Conservation (phyloP, 2,888 invertebrate genomes). For the Sympetrum striolatum region DNA sequence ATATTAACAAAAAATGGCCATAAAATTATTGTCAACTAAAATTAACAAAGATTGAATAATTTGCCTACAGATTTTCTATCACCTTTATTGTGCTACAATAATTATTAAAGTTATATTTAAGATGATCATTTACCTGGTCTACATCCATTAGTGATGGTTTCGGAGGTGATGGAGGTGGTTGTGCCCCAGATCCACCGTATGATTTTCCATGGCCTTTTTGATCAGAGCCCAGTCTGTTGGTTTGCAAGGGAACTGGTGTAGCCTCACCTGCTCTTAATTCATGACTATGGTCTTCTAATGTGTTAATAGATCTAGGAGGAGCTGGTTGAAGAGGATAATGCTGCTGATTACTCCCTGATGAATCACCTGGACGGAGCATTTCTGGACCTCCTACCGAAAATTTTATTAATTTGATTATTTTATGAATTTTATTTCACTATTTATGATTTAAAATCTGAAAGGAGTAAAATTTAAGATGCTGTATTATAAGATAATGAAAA, state of each 20-base stretch:
- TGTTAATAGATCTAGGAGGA: constrained; percentile 36
- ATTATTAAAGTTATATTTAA: too few relatives aligned
- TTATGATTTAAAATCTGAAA: neutral
- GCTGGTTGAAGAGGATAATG: constrained; percentile 3
- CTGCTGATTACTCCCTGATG: constrained; percentile 16
- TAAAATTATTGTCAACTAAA: too few relatives aligned
- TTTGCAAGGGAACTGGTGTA: neutral
- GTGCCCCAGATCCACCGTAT: neutral
- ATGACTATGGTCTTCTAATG: constrained; percentile 45
- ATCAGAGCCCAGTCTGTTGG: neutral
- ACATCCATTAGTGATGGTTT: constrained; percentile 11
- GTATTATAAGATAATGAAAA: neutral
- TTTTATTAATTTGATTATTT: neutral
- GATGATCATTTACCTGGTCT: neutral
- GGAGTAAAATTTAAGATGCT: neutral
- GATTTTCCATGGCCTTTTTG: constrained; percentile 8
- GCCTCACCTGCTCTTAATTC: constrained; percentile 39
- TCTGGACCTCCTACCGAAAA: neutral
- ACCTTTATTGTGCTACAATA: too few relatives aligned
- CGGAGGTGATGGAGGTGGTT: neutral
- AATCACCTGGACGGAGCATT: constrained; percentile 30
- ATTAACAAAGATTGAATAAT: too few relatives aligned
- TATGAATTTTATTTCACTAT: too few relatives aligned
- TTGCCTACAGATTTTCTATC: too few relatives aligned
- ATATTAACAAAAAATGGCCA: too few relatives aligned